Conservation (phyloP, 2,113 vertebrate genomes). For the Crotophaga sulcirostris region DNA sequence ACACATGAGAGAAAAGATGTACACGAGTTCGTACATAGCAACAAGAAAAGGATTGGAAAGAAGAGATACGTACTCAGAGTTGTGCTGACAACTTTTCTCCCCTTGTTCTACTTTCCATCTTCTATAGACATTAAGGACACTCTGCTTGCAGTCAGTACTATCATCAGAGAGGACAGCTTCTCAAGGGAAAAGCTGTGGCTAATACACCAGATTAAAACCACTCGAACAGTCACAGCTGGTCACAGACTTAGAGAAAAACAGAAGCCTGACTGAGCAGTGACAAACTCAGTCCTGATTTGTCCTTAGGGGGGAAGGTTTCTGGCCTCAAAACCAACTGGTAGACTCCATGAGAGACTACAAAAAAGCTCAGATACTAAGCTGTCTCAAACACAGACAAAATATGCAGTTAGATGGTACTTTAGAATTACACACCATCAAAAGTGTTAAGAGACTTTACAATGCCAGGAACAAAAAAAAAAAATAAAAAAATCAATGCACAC, state of each 20-base stretch:
- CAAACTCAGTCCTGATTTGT: neutral
- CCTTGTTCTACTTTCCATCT: neutral
- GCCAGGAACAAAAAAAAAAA: neutral
- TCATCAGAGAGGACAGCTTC: neutral
- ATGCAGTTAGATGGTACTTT: neutral
- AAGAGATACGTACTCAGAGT: neutral
- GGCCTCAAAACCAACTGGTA: neutral
- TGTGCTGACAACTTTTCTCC: neutral
- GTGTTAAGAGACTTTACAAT: neutral
- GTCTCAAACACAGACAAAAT: neutral
- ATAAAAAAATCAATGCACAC: neutral
- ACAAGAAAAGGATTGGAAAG: neutral
- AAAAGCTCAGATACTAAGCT: neutral
- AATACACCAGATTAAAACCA: neutral
- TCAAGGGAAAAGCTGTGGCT: neutral
- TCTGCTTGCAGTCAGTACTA: neutral
- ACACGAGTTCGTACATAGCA: accelerated
- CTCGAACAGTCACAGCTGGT: neutral
- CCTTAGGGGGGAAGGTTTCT: neutral
- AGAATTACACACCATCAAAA: neutral
- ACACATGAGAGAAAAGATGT: neutral
- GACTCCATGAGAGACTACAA: neutral
- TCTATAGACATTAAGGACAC: neutral
- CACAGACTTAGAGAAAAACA: neutral
- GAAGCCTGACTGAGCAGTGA: neutral